Evolutionary conservation across 2,113 vertebrate genomes (phyloP), one percentile per base, ranked within the genome.

Genomic region (Ictalurus furcatus): DNA sequence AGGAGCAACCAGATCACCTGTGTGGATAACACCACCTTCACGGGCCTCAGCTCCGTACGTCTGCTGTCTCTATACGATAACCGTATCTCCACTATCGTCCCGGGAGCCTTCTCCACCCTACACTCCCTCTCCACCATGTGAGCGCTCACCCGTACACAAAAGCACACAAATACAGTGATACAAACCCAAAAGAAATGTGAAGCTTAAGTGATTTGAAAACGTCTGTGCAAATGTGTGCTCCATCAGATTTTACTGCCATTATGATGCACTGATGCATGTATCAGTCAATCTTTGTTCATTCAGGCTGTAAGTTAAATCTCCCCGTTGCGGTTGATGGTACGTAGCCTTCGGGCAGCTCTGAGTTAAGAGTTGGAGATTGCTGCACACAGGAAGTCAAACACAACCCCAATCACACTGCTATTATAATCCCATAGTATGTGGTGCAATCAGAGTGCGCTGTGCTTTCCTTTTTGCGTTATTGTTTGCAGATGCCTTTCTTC

Each of bases 51-150:
- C 91, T 98, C 98, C 0, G 98, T 99, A 87, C 96, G 98, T 37
- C 96, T 99, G 90, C 96, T 99, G 14, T 99, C 98, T 0, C 96
- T 99, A 19, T 99, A 99, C 2, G 98, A 99, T 95, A 99, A 99
- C 90, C 96, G 96, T 85, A 98, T 99, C 93, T 96, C 96, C 94
- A 98, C 97, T 88, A 97, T 99, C 91, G 97, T 97, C 84, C 98
- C 98, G 0, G 98, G 98, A 91, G 97, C 98, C 93, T 99, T 99
- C 95, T 96, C 95, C 94, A 99, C 98, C 0, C 96, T 99, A 5
- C 97, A 99, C 91, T 99, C 98, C 78, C 95, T 99, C 91, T 99
- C 98, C 67, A 99, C 98, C 90, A 99, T 99, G 98, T 99, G 91
- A 97, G 98, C 96, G 44, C 6, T n/a, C 61, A 73, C 74, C 30